Conservation (phyloP, 2,113 vertebrate species). For the Chaetura pelagica region DNA sequence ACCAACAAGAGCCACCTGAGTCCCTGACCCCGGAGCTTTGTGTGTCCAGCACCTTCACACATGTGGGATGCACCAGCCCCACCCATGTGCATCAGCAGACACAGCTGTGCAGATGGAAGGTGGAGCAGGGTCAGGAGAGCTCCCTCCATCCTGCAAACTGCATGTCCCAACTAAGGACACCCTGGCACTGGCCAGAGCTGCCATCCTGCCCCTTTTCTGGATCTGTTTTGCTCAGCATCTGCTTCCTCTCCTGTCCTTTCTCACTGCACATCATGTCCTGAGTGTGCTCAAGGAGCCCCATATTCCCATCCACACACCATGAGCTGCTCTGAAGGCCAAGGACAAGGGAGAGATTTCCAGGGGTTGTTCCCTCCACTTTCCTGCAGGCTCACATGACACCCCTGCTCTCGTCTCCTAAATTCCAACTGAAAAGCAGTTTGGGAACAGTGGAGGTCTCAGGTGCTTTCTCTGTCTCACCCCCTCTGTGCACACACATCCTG, state of each 20-base stretch:
- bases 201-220: neutral
- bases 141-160: neutral
- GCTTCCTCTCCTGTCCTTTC: neutral
- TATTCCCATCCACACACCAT: accelerated
- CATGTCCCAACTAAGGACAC: neutral
- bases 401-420: neutral
- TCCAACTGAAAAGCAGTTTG: neutral
- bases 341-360: neutral
- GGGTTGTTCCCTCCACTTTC: neutral
- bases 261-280: neutral
- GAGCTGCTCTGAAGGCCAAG: neutral
- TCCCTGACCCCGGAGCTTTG: neutral
- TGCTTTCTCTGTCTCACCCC: neutral
- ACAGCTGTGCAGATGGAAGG: neutral
- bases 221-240: neutral
- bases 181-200: neutral
- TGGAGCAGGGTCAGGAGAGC: neutral
- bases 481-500: too few relatives aligned
- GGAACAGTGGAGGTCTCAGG: neutral
- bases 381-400: neutral
- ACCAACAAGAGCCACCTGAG: neutral
- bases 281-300: neutral
- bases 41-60: neutral
- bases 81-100: neutral
- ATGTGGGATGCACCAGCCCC: neutral